Evolutionary conservation across 2,888 invertebrate species (phyloP).

Genomic region (Limenitis arthemis): DNA sequence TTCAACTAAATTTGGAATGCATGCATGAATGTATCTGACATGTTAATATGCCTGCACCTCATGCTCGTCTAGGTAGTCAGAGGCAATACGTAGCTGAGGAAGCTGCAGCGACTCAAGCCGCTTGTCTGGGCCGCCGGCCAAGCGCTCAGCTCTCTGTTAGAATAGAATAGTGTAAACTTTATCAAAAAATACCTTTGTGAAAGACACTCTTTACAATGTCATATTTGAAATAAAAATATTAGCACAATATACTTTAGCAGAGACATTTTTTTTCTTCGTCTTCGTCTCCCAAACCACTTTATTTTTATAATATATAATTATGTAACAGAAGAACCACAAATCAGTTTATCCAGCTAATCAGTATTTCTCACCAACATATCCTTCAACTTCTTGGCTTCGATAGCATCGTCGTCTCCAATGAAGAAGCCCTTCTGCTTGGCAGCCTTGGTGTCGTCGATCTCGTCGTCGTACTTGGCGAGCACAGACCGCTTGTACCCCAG

Average conservation of each 20-base stretch:
- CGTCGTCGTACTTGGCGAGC: constrained; percentile 95
- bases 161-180: background rate
- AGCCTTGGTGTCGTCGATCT: constrained; percentile 76
- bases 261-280: too few relatives aligned
- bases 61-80: constrained; percentile 89
- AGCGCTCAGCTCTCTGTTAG: constrained; percentile 35
- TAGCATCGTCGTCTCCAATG: constrained; percentile 77
- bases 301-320: too few relatives aligned
- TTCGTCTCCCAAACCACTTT: too few relatives aligned
- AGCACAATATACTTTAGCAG: too few relatives aligned
- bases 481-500: constrained; percentile 77
- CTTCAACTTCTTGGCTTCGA: constrained; percentile 67
- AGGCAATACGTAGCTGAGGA: constrained; percentile 79
- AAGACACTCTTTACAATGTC: too few relatives aligned
- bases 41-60: constrained; percentile 87
- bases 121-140: constrained; percentile 57
- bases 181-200: too few relatives aligned
- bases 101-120: constrained; percentile 81
- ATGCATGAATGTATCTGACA: too few relatives aligned
- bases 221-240: too few relatives aligned
- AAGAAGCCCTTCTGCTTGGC: constrained; percentile 78
- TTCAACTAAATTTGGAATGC: too few relatives aligned
- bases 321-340: too few relatives aligned
- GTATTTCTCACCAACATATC: constrained; percentile 49
- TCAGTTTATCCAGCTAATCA: too few relatives aligned